Conservation (phyloP, 1,140 invertebrate species). For the Trachymyrmex cornetzi region DNA sequence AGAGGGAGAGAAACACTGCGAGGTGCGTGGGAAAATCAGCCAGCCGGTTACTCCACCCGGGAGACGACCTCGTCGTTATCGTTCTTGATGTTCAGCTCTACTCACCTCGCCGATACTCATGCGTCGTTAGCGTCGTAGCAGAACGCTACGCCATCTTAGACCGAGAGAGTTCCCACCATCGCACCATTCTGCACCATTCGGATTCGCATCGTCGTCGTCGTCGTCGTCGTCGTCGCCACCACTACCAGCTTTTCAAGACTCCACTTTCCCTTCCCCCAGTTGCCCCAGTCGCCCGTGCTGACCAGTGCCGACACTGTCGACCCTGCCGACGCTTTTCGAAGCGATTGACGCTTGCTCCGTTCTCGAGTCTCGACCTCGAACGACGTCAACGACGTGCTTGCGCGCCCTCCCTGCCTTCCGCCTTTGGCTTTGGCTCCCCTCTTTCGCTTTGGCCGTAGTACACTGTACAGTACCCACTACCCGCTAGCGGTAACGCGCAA, state of each 20-base stretch:
- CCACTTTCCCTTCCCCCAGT: neutral
- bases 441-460: no score
- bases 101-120: no score
- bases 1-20: conserved; percentile 22
- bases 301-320: neutral
- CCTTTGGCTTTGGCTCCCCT: no score
- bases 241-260: neutral
- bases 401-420: neutral
- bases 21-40: neutral
- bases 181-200: neutral
- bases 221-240: neutral
- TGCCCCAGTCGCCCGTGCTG: neutral
- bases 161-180: neutral
- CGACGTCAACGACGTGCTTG: neutral
- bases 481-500: neutral
- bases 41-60: no score
- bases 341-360: conserved; percentile 14
- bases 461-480: neutral
- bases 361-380: neutral
- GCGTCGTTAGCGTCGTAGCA: neutral
- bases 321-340: neutral
- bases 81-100: no score
- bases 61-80: neutral
- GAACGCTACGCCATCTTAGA: conserved; percentile 71
- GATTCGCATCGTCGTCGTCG: no score